Conservation (phyloP, 2,113 vertebrate genomes). For the Corydoras sp. region DNA sequence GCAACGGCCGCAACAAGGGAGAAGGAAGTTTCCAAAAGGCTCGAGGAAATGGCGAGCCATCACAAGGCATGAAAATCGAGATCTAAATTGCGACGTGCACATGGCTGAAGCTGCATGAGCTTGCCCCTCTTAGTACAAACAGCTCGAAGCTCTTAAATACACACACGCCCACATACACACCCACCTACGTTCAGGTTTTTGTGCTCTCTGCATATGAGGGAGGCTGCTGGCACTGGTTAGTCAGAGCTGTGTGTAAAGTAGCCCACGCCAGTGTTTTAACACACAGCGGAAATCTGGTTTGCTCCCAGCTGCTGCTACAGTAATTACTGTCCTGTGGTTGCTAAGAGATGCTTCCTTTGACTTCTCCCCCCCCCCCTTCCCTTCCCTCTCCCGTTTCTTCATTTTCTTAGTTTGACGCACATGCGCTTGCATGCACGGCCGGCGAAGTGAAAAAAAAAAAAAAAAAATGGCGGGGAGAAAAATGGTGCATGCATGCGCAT, state of each 20-base stretch:
- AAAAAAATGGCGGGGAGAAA: constrained; percentile 51
- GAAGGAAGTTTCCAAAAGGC: constrained; percentile 24
- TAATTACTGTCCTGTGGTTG: constrained; percentile 90
- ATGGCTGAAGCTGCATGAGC: constrained; percentile 35
- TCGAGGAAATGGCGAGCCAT: constrained; percentile 35
- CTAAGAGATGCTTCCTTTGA: constrained; percentile 86
- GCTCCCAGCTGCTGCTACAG: constrained; percentile 85
- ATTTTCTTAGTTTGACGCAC: constrained; percentile 10
- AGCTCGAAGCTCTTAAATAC: constrained; percentile 30
- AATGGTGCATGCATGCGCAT: constrained; percentile 50
- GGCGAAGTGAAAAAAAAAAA: constrained; percentile 43
- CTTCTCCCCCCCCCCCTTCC: constrained; percentile 51
- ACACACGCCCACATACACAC: constrained; percentile 38
- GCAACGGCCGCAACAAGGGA: constrained; percentile 11
- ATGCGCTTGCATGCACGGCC: constrained; percentile 2
- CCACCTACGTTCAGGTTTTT: constrained; percentile 65
- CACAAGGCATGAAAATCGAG: constrained; percentile 35
- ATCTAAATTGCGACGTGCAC: constrained; percentile 39
- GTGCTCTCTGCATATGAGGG: constrained; percentile 51
- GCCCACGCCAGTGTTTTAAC: constrained; percentile 82
- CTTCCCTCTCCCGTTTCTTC: constrained; percentile 8
- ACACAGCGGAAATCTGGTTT: constrained; percentile 88
- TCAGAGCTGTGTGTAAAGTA: constrained; percentile 74
- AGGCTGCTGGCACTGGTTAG: constrained; percentile 38
- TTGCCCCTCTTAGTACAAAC: constrained; percentile 23